Base-by-base conservation (phyloP, 2,113 vertebrate species). In the Podocnemis expansa region DNA sequence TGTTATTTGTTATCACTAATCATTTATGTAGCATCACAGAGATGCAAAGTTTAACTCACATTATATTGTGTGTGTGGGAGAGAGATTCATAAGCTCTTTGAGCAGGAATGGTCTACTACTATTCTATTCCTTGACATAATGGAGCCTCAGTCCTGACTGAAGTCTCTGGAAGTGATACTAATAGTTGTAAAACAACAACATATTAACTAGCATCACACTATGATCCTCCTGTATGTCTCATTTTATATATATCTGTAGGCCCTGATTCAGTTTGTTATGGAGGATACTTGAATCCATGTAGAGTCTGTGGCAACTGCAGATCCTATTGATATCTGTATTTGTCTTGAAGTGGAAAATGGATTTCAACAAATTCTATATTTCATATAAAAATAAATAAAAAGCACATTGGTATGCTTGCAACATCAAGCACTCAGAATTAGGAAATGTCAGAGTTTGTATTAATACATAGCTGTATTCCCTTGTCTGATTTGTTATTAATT, bases 11-110 rank as follows among this genome's bases (percentile, higher is more conserved):
- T 89, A 78, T 93, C 95, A 96, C 93, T 91, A 87, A 94, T 93
- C 95, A 93, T 95, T 84, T 47, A 84, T 84, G 80, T 85, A 86
- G 54, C 92, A 13, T 88, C 89, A 91, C 45, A 93, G 90, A 89
- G 93, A 82, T 82, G 93, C 86, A 95, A 95, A 97, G 97, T 97
- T 96, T 95, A 97, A 92, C 87, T 63, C 31, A 1, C 79, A 93
- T 92, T 73, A 87, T 83, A 94, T 56, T 12, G 58, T 92, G 78
- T 38, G 45, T 92, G 88, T 34, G 12, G 93, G 91, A 91, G 91
- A 94, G 82, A 95, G 87, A 96, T 97, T 95, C 96, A 95, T 95
- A 94, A 94, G 56, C 80, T 90, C 52, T 93, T 76, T 58, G 56
- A 95, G 54, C 89, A 95, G 87, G 31, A 78, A 90, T 84, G 94